phyloP scores from a whole-genome alignment of 2,797 vertebrate species.

The Danio aesculapii region DNA sequence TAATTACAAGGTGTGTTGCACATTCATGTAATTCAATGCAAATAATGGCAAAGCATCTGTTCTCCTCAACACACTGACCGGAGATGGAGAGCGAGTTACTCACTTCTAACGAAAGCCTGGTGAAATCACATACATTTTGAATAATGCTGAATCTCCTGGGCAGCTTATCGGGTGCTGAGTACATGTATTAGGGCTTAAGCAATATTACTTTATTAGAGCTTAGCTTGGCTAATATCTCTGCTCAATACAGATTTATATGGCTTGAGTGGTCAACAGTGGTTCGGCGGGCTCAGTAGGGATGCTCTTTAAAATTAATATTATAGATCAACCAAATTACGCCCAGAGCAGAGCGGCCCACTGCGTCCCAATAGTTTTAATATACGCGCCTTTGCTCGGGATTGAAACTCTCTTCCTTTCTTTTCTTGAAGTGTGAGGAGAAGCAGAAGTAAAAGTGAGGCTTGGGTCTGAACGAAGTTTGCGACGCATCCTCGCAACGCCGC shows the following conservation, averaged over 20 bases:
- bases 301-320: conserved; percentile 69
- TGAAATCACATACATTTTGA: conserved; percentile 66
- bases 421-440: conserved; percentile 51
- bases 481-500: background rate
- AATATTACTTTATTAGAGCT: conserved; percentile 72
- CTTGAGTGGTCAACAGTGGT: conserved; percentile 70
- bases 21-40: conserved; percentile 44
- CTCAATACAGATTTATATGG: conserved; percentile 70
- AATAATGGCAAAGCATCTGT: conserved; percentile 53
- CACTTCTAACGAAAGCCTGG: conserved; percentile 67
- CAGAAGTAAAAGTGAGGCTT: conserved; percentile 53
- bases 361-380: conserved; percentile 58
- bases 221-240: conserved; percentile 71
- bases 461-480: conserved; percentile 14
- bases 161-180: conserved; percentile 69
- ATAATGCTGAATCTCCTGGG: conserved; percentile 70
- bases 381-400: conserved; percentile 36
- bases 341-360: conserved; percentile 51
- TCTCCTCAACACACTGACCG: conserved; percentile 56
- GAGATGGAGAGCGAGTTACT: conserved; percentile 60
- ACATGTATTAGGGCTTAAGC: conserved; percentile 71
- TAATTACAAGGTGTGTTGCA: conserved; percentile 54
- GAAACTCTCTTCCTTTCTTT: conserved; percentile 47
- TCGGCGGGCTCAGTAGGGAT: conserved; percentile 63
- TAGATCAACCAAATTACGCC: conserved; percentile 66